phyloP scores from a whole-genome alignment of 2,888 invertebrate species.

The Theretra japonica region DNA sequence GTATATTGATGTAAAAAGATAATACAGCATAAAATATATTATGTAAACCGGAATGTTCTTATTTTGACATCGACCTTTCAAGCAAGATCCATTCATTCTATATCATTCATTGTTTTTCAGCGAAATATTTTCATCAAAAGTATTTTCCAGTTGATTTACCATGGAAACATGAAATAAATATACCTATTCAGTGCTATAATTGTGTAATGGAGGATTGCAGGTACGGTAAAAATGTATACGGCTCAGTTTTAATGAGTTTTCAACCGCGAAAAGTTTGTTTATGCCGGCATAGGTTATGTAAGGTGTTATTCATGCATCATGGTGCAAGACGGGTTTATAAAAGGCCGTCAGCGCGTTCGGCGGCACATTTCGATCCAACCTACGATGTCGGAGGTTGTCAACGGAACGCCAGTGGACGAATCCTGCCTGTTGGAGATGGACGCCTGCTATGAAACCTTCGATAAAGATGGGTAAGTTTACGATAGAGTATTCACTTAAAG shows the following conservation, averaged over 20 bases:
- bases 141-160: slow-evolving; percentile 13
- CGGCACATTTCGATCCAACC: slow-evolving; percentile 75
- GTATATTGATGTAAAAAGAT: background rate
- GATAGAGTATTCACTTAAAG: slow-evolving; percentile 34
- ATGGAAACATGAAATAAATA: slow-evolving; percentile 2
- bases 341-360: slow-evolving; percentile 58
- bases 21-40: background rate
- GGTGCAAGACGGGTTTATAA: slow-evolving; percentile 76
- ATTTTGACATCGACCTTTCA: slow-evolving; percentile 13
- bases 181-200: background rate
- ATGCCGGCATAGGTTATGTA: slow-evolving; percentile 53
- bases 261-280: slow-evolving; percentile 41
- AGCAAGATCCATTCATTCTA: background rate
- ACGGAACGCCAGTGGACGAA: slow-evolving; percentile 77
- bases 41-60: background rate
- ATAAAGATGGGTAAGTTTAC: slow-evolving; percentile 91
- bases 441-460: slow-evolving; percentile 95
- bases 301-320: slow-evolving; percentile 58
- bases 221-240: background rate
- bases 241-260: background rate
- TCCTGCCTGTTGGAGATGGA: slow-evolving; percentile 90
- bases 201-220: background rate
- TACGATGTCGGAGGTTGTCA: slow-evolving; percentile 78
- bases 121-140: background rate
- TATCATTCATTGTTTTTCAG: slow-evolving; percentile 23